Percentiles rank a stretch among this genome's conserved stretches.
Conservation (phyloP, 1,140 invertebrate species). For the Scaptomyza montana region DNA sequence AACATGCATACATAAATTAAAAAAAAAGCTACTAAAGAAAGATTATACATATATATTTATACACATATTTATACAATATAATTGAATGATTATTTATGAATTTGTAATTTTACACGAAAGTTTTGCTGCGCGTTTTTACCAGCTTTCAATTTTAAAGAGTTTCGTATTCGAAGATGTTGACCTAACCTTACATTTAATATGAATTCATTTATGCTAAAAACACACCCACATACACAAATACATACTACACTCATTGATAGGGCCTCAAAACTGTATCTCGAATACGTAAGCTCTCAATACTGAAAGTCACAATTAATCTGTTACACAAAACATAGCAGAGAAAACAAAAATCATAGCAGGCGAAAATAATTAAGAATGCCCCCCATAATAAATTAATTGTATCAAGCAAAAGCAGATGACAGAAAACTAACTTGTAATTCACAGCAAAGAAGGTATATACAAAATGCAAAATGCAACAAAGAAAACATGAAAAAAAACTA, state of each 20-base stretch:
- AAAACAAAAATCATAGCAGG: slow-evolving; percentile 16
- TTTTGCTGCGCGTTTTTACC: slow-evolving; percentile 37
- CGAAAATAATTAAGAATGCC: slow-evolving; percentile 40
- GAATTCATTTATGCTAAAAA: slow-evolving; percentile 22
- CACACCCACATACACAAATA: slow-evolving; percentile 17
- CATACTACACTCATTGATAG: slow-evolving; percentile 9
- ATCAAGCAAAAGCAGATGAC: slow-evolving; percentile 44
- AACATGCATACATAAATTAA: slow-evolving; percentile 8
- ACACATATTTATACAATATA: slow-evolving; percentile 28
- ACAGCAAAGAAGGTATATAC: slow-evolving; percentile 70
- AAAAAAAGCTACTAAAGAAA: slow-evolving; percentile 9
- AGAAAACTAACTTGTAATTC: slow-evolving; percentile 59
- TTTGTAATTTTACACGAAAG: slow-evolving; percentile 48
- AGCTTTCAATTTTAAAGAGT: slow-evolving; percentile 42
- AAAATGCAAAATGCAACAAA: slow-evolving; percentile 64
- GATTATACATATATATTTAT: slow-evolving; percentile 25
- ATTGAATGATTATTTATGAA: slow-evolving; percentile 26
- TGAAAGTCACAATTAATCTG: slow-evolving; percentile 19
- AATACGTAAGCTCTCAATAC: slow-evolving; percentile 46
- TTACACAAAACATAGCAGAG: slow-evolving; percentile 9
- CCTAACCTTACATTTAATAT: slow-evolving; percentile 14
- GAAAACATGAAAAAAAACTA: slow-evolving; percentile 65
- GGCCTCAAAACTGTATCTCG: slow-evolving; percentile 24
- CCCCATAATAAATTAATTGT: slow-evolving; percentile 41
- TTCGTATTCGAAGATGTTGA: slow-evolving; percentile 36